Base-by-base conservation (phyloP, 92 coral and sea anemone species). In the Chrysogorgia sp. region DNA sequence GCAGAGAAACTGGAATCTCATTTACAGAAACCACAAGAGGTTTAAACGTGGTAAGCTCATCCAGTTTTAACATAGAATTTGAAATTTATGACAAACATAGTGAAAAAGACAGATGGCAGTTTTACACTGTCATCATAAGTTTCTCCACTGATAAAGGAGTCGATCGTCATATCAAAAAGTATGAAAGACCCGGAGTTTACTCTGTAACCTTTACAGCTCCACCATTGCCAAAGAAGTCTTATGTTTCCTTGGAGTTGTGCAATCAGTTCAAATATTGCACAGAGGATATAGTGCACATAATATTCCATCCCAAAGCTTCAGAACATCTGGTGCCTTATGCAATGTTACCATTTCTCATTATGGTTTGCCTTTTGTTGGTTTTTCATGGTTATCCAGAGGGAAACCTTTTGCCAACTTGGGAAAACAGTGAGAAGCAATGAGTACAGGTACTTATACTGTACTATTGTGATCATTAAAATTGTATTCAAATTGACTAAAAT, bases 261-360 rank as follows among this genome's bases (percentile, higher is more conserved):
- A 28, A 72, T 25, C 40, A 41, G n/a, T 72, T 72, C 25, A 72
- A 53, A 35, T 45, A 72, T 30, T 72, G 79, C 22, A 56, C 32
- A 53, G 33, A 72, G 31, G 79, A 72, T 24, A 53, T 53, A 40
- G 32, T 34, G 35, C 37, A 50, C 34, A 34, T 72, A 20, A 23
- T 13, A 32, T 72, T 72, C 35, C 65, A 72, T 28, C 29, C 26
- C 15, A 21, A 41, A 40, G 22, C 66, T 2, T 20, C 19, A 21
- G 65, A 72, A 0, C 53, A n/a, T 2, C 21, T 72, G 13, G 56
- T 72, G 37, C 64, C 55, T 29, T 72, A 53, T 55, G 34, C 30
- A n/a, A n/a, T 31, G 10, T 59, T 90, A 48, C 97, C 97, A 76
- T 88, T 91, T 67, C 2, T 91, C 30, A 87, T 90, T 15, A 91